Evolutionary conservation across 2,888 invertebrate species (phyloP).

Genomic region (Lydus trimaculatus): DNA sequence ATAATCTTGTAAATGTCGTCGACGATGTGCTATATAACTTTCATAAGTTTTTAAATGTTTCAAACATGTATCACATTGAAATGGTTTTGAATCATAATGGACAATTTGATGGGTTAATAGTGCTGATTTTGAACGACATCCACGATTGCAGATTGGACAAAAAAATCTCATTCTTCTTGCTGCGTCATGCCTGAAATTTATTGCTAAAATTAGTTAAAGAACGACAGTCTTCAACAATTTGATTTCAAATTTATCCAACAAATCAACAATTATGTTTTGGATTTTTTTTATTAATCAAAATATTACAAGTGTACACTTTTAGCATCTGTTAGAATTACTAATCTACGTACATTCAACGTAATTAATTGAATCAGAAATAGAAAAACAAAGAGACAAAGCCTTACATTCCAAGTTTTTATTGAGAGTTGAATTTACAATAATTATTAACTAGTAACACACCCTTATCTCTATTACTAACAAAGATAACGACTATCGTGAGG

Average conservation of each 20-base stretch:
- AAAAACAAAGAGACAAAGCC: no score
- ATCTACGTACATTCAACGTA: no score
- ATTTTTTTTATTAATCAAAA: background rate
- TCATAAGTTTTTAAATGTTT: conserved; percentile 27
- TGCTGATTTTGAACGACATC: conserved; percentile 23
- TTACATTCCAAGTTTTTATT: no score
- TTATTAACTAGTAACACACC: no score
- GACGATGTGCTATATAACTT: background rate
- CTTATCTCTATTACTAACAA: no score
- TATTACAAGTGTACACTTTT: no score
- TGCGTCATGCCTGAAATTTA: background rate
- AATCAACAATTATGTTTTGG: background rate
- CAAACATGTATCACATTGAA: conserved; percentile 27
- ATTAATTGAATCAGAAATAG: no score
- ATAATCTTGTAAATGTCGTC: background rate
- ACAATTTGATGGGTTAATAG: conserved; percentile 30
- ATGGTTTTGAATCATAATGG: conserved; percentile 35
- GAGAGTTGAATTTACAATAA: no score
- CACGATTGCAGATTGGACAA: conserved; percentile 36
- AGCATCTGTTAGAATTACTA: no score
- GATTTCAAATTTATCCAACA: background rate
- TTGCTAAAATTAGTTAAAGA: background rate
- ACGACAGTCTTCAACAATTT: background rate
- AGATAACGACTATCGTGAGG: no score
- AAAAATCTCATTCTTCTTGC: conserved; percentile 7